Base-by-base conservation (phyloP, 2,797 vertebrate species). In the Lacerta bilineata region DNA sequence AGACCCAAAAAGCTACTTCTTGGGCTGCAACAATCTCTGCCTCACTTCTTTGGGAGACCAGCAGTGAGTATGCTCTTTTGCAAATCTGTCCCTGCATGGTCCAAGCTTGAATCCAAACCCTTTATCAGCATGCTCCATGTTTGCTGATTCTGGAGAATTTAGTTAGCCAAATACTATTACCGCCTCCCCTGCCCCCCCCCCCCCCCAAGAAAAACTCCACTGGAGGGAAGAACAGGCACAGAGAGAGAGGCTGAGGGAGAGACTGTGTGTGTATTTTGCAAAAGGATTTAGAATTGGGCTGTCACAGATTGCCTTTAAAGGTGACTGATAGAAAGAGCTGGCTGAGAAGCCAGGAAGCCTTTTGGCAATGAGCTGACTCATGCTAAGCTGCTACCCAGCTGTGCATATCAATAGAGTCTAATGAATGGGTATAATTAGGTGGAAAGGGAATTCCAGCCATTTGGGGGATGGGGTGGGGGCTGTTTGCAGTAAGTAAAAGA, bases 371-470 rank as follows among this genome's bases (percentile, higher is more conserved):
- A 0, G 0, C 2, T 0, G n/a, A 33, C 76, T 46, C 81, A 71
- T 9, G 9, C 27, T 18, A 83, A 46, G 9, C 90, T 50, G 77
- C 1, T 55, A 83, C 79, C 29, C n/a, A 2, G n/a, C 89, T 83
- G 75, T 78, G 76, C 8, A 5, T 29, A 76, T 78, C 90, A 29
- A 17, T 46, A n/a, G 69, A 87, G 55, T 78, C 64, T 79, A 92
- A 89, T 15, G 69, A 94, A 80, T 68, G 39, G 43, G 55, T 13
- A 86, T 85, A 86, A 93, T 86, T 80, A 90, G 85, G n/a, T 29
- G 27, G 85, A 79, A 80, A 84, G 90, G 77, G 78, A 84, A 82
- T 93, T 91, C 78, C 83, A 55, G 83, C 59, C n/a, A 78, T 87
- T 27, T 85, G 87, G 86, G 36, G 50, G 80, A 69, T 68, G 78